Conservation (phyloP, 2,888 invertebrate species). For the Chrysodeixis includens region DNA sequence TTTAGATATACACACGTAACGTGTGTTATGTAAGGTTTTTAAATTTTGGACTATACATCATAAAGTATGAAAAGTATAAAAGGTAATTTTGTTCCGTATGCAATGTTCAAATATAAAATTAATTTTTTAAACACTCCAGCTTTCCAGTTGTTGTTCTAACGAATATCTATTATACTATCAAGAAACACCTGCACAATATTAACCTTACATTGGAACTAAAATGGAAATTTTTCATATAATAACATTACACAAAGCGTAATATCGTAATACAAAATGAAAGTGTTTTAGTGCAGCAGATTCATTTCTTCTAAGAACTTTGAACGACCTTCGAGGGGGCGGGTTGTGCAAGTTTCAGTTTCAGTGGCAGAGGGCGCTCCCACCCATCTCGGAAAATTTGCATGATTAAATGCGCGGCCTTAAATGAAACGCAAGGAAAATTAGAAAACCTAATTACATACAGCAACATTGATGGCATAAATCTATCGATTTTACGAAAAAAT, state of each 20-base stretch:
- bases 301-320: slow-evolving; percentile 84
- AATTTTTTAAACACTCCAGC: slow-evolving; percentile 28
- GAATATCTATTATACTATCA: slow-evolving; percentile 35
- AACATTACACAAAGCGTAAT: slow-evolving; percentile 60
- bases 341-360: slow-evolving; percentile 83
- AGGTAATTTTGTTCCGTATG: neutral
- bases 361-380: slow-evolving; percentile 75
- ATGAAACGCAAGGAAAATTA: slow-evolving; percentile 60
- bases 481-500: neutral
- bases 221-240: slow-evolving; percentile 49
- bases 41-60: neutral
- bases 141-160: slow-evolving; percentile 40
- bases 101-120: slow-evolving; percentile 22
- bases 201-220: slow-evolving; percentile 38
- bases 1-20: neutral
- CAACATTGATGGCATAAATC: slow-evolving; percentile 14
- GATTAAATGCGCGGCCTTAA: slow-evolving; percentile 80
- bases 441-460: slow-evolving; percentile 54
- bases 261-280: slow-evolving; percentile 78
- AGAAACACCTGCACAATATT: slow-evolving; percentile 41
- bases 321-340: slow-evolving; percentile 85
- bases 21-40: neutral
- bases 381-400: slow-evolving; percentile 84
- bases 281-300: slow-evolving; percentile 83
- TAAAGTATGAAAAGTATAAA: neutral